phyloP scores from a whole-genome alignment of 2,113 vertebrate species.

The Plectropomus leopardus region DNA sequence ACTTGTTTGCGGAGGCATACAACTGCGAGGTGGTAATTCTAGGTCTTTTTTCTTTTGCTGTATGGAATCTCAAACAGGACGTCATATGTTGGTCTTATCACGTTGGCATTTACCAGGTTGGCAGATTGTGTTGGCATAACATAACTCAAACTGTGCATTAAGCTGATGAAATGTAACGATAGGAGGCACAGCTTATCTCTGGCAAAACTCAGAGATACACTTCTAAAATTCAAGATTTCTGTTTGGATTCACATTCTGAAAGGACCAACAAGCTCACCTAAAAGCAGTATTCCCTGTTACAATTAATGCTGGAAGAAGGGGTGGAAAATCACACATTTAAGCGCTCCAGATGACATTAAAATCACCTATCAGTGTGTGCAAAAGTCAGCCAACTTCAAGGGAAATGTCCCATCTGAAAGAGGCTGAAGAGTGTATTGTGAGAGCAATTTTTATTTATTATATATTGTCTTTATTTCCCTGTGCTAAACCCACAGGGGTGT shows the following conservation, averaged over 20 bases:
- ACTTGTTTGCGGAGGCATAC: too few relatives aligned
- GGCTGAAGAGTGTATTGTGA: background rate
- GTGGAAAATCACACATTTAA: background rate
- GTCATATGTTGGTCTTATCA: background rate
- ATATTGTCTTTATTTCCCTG: background rate
- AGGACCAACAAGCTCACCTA: background rate
- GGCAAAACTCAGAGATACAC: background rate
- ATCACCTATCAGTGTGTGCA: background rate
- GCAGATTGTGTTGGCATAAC: background rate
- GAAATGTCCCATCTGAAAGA: background rate
- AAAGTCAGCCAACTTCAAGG: background rate
- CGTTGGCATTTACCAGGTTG: background rate
- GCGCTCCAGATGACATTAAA: background rate
- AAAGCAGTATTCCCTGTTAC: background rate
- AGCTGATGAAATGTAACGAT: background rate
- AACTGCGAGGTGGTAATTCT: too few relatives aligned
- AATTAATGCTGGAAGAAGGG: background rate
- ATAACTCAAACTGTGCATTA: background rate
- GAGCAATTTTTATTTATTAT: background rate
- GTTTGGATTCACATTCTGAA: background rate
- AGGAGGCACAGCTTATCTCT: background rate
- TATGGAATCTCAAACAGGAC: too few relatives aligned
- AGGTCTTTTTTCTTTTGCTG: background rate
- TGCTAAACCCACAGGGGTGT: slow-evolving; percentile 18
- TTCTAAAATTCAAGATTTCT: background rate